Conservation (phyloP, 2,888 invertebrate species). For the Ecdyonurus torrentis region DNA sequence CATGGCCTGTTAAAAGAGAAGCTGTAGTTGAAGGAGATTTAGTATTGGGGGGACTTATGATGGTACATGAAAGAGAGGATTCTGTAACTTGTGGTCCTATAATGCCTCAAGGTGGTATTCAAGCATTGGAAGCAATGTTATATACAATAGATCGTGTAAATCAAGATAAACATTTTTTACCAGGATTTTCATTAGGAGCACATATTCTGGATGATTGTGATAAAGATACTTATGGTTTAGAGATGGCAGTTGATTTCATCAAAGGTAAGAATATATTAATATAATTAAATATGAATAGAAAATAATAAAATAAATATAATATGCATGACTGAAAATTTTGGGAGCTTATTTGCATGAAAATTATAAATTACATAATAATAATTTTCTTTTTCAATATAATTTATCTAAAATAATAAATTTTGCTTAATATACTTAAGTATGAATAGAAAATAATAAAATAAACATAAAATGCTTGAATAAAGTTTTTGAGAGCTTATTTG, state of each 20-base stretch:
- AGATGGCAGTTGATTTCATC: slow-evolving; percentile 92
- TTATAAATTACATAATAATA: no score
- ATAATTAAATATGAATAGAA: no score
- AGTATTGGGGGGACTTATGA: slow-evolving; percentile 81
- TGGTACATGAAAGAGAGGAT: slow-evolving; percentile 86
- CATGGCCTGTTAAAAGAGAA: slow-evolving; percentile 73
- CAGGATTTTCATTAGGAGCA: slow-evolving; percentile 67
- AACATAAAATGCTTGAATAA: no score
- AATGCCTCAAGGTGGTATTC: slow-evolving; percentile 84
- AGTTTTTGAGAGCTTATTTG: no score
- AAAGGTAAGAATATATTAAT: slow-evolving; percentile 70
- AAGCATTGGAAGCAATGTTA: slow-evolving; percentile 82
- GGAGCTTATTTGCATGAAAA: no score
- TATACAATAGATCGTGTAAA: slow-evolving; percentile 75
- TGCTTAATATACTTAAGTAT: no score
- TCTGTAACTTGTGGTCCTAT: slow-evolving; percentile 74
- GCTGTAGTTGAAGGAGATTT: slow-evolving; percentile 78
- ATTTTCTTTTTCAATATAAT: no score
- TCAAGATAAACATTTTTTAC: slow-evolving; percentile 33
- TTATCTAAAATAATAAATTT: no score
- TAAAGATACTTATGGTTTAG: slow-evolving; percentile 86
- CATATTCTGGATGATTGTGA: slow-evolving; percentile 89
- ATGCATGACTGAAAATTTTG: no score
- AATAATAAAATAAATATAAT: no score
- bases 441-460: no score